phyloP scores from a whole-genome alignment of 53 echinoderm and acorn worm genomes.

The Luidia sarsii region DNA sequence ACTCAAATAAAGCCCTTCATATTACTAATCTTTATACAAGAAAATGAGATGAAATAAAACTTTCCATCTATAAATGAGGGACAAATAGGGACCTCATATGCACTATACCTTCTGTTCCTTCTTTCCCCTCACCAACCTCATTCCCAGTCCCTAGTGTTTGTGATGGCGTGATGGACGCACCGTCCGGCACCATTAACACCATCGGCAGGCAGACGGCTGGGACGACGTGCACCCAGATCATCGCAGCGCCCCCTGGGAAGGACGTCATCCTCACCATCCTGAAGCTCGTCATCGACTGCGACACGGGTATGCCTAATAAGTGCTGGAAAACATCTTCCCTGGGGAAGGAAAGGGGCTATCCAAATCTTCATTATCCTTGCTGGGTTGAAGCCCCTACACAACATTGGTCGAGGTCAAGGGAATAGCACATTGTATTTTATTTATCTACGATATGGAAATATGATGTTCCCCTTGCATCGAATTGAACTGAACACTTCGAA shows the following conservation, averaged over 20 bases:
- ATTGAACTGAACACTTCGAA: no score
- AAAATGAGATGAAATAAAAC: neutral
- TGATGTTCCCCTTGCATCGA: no score
- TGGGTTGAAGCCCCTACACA: no score
- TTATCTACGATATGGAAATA: no score
- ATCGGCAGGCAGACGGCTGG: conserved; percentile 21
- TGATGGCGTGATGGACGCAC: conserved; percentile 6
- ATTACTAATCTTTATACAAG: no score
- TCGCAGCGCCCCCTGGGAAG: conserved; percentile 64
- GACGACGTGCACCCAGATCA: conserved; percentile 41
- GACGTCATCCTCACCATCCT: conserved; percentile 39
- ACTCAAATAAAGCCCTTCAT: no score
- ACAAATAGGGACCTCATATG: no score
- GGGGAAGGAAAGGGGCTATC: no score
- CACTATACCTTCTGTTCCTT: neutral
- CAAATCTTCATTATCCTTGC: no score
- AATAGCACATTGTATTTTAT: no score
- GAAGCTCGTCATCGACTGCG: conserved; percentile 43
- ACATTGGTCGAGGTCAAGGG: no score
- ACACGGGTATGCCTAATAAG: conserved; percentile 12
- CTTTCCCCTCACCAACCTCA: neutral
- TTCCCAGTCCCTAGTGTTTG: conserved; percentile 15
- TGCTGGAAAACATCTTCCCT: no score
- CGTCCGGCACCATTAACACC: conserved; percentile 21
- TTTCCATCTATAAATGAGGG: neutral